Percentiles rank a stretch among this genome's conserved stretches.
Evolutionary conservation across 2,888 invertebrate species (phyloP).

Genomic region (Agrilus biguttatus): DNA sequence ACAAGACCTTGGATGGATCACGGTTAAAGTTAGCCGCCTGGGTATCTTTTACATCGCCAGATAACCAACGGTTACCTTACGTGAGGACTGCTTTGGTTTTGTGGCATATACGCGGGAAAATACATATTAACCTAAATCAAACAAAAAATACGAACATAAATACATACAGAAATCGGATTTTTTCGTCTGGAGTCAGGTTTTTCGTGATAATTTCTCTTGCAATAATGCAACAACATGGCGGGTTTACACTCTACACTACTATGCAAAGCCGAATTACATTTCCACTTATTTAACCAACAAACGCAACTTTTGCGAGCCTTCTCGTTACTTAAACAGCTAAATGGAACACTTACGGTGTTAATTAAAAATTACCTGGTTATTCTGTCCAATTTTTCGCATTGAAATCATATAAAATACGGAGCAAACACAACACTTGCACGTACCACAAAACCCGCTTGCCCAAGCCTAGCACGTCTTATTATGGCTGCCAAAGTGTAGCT

Average conservation of each 20-base stretch:
- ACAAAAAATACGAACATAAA: slow-evolving; percentile 33
- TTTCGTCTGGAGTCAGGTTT: slow-evolving; percentile 12
- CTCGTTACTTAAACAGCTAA: slow-evolving; percentile 5
- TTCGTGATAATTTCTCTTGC: slow-evolving; percentile 31
- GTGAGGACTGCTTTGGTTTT: slow-evolving; percentile 24
- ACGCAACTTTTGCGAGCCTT: slow-evolving; percentile 5
- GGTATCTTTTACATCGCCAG: slow-evolving; percentile 11
- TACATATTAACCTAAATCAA: slow-evolving; percentile 28
- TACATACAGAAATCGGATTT: slow-evolving; percentile 20
- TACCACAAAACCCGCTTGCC: slow-evolving; percentile 29
- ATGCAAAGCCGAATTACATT: slow-evolving; percentile 27
- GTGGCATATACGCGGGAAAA: slow-evolving; percentile 37
- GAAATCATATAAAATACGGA: slow-evolving; percentile 33
- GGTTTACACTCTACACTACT: slow-evolving; percentile 37
- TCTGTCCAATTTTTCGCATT: slow-evolving; percentile 31
- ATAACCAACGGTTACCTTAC: slow-evolving; percentile 27
- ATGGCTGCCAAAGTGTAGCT: slow-evolving; percentile 24
- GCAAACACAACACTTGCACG: slow-evolving; percentile 32
- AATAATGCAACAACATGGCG: slow-evolving; percentile 57
- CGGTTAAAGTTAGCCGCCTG: slow-evolving; percentile 15
- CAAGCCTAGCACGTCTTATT: slow-evolving; percentile 31
- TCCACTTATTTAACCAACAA: slow-evolving; percentile 15
- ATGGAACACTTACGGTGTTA: slow-evolving; percentile 5
- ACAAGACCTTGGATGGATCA: slow-evolving; percentile 19
- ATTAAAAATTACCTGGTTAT: slow-evolving; percentile 29